Percentiles rank a stretch among this genome's conserved stretches.
These are phyloP conservation scores for Siphamia tubifer DNA, from an alignment of 2,113 vertebrate genomes.

Conservation along the genomic window DNA sequence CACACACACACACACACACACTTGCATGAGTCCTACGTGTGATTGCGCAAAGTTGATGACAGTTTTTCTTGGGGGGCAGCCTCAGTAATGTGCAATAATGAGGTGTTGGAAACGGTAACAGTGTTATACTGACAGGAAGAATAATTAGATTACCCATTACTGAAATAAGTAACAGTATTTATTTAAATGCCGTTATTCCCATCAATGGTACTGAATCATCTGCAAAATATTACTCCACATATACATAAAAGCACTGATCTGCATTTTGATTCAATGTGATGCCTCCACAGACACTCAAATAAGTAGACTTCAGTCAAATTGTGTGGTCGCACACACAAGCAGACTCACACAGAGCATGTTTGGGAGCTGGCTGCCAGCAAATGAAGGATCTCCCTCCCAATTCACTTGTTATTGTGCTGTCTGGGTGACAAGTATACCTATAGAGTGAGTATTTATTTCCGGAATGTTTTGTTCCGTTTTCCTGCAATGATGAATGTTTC, in stretches of 20 bases:
- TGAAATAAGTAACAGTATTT: too few relatives aligned
- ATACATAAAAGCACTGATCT: constrained; percentile 3
- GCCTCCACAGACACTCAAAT: background rate
- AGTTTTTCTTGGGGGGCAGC: too few relatives aligned
- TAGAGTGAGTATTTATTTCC: constrained; percentile 90
- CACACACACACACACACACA: too few relatives aligned
- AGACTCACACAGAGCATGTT: constrained; percentile 48
- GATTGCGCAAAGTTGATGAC: too few relatives aligned
- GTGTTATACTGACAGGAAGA: too few relatives aligned
- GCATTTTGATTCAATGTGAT: background rate
- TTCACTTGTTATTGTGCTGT: constrained; percentile 88
- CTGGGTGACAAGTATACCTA: constrained; percentile 87
- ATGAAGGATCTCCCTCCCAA: constrained; percentile 82
- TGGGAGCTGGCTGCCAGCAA: constrained; percentile 76
- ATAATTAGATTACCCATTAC: too few relatives aligned
- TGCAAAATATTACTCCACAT: background rate
- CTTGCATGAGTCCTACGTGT: too few relatives aligned
- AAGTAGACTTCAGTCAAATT: background rate
- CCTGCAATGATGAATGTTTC: constrained; percentile 91
- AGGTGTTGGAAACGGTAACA: too few relatives aligned
- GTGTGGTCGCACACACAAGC: background rate
- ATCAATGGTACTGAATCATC: too few relatives aligned
- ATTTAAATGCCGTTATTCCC: too few relatives aligned
- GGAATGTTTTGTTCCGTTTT: constrained; percentile 98
- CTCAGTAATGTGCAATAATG: too few relatives aligned